Base-by-base conservation (phyloP, 2,113 vertebrate species). In the Acrocephalus arundinaceus region DNA sequence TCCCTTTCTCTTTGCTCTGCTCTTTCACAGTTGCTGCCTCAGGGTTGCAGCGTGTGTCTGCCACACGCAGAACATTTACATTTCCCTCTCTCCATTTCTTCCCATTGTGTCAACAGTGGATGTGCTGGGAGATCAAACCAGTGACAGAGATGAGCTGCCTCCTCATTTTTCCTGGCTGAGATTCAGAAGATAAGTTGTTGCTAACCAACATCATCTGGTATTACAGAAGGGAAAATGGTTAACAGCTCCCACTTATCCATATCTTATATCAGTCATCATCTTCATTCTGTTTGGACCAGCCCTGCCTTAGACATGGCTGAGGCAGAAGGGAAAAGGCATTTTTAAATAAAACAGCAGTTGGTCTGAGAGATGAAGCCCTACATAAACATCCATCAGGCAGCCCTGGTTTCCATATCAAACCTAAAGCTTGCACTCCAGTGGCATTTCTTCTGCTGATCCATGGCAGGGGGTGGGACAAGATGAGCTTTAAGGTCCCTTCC, bases 181-280 rank as follows among this genome's bases (percentile, higher is more conserved):
- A 88, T 95, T 95, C 93, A 94, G 87, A 58, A 49, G 90, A 87
- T 78, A 87, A 94, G 62, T 96, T 96, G 93, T 91, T 96, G 78
- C 93, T 97, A 96, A 97, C 92, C 77, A 74, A 82, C 77, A 91
- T 97, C 93, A 94, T 93, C 88, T 91, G 92, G 86, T 79, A 31
- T 86, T 90, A 68, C 85, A 81, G 92, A 95, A 94, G 70, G 86
- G 88, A 93, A 89, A 85, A 61, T 10, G 9, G 87, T 87, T 95
- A 94, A 85, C 70, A 77, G 74, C 80, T 95, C 77, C 58, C 68
- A 58, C 85, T 92, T 96, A 85, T 73, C 94, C 61, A 54, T 59
- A 61, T 72, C 87, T 87, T 72, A 3, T 35, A 59, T 94, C 85
- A 94, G 66, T 84, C 74, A 45, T 74, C 62, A 61, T 85, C 88